A percentile compares a stretch with the other conserved stretches of the same genome.
phyloP scores from a whole-genome alignment of 2,113 vertebrate species.

The Cololabis saira region DNA sequence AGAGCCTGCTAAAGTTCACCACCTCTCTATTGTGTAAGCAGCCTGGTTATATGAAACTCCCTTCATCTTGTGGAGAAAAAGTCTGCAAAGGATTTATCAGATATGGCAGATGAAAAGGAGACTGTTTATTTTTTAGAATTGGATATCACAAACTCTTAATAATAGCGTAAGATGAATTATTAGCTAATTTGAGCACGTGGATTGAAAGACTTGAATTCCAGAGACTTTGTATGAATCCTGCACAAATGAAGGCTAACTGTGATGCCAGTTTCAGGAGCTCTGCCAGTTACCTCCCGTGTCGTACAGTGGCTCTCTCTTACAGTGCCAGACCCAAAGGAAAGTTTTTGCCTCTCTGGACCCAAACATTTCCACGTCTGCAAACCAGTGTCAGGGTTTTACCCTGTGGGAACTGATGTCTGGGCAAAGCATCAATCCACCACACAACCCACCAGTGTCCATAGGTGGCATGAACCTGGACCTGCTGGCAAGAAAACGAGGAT shows the following conservation, averaged over 20 bases:
- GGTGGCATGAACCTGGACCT: conserved; percentile 25
- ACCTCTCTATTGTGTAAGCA: conserved; percentile 81
- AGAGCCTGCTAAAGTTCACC: conserved; percentile 74
- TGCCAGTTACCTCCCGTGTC: conserved; percentile 33
- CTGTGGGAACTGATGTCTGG: conserved; percentile 63
- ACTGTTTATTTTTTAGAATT: conserved; percentile 1
- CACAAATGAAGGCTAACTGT: conserved; percentile 4
- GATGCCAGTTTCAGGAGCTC: conserved; percentile 19
- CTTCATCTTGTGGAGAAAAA: conserved; percentile 52
- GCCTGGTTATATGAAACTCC: conserved; percentile 64
- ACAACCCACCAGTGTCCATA: conserved; percentile 62
- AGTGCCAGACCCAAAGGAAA: conserved; percentile 59
- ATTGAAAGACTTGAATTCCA: conserved; percentile 2
- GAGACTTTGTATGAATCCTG: conserved; percentile 1
- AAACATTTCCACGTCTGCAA: conserved; percentile 70
- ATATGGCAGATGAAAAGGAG: conserved; percentile 36
- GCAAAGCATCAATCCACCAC: conserved; percentile 62
- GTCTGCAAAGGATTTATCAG: conserved; percentile 31
- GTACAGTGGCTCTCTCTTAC: conserved; percentile 60
- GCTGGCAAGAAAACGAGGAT: conserved; percentile 38
- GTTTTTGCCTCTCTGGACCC: conserved; percentile 50
- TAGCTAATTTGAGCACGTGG: neutral
- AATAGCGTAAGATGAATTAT: neutral
- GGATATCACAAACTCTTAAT: neutral
- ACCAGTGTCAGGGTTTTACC: conserved; percentile 46